phyloP scores from a whole-genome alignment of 2,888 invertebrate genomes.

The Corbicula japonica region DNA sequence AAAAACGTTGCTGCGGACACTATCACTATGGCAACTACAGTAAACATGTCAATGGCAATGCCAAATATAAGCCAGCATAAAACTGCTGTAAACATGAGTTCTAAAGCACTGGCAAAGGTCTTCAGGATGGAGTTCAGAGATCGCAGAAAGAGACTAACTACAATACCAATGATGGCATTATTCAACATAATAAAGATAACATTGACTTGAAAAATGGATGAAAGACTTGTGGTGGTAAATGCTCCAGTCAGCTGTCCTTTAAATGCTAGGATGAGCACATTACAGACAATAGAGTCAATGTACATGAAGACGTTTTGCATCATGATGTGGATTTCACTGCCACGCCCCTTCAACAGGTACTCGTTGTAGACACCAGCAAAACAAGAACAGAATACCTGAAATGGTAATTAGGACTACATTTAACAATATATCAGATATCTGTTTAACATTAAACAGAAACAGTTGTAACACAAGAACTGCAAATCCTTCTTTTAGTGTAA shows the following conservation, averaged over 20 bases:
- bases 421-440: not conserved
- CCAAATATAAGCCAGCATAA: constrained; percentile 93
- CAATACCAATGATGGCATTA: constrained; percentile 96
- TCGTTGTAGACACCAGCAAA: constrained; percentile 98
- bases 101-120: constrained; percentile 97
- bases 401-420: constrained; percentile 46
- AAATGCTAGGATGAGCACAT: constrained; percentile 90
- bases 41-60: constrained; percentile 94
- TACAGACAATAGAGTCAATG: constrained; percentile 96
- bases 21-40: constrained; percentile 92
- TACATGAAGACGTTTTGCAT: constrained; percentile 98
- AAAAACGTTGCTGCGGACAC: constrained; percentile 94
- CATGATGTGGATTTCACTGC: constrained; percentile 94
- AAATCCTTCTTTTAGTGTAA: too few relatives aligned
- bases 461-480: too few relatives aligned
- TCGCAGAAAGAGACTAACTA: constrained; percentile 97
- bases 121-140: constrained; percentile 97
- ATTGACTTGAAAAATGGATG: constrained; percentile 87
- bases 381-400: constrained; percentile 96
- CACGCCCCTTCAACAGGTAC: constrained; percentile 95
- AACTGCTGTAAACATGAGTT: constrained; percentile 95
- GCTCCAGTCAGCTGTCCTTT: constrained; percentile 90
- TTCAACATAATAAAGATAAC: constrained; percentile 94
- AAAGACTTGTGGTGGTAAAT: constrained; percentile 88
- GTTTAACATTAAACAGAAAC: too few relatives aligned